phyloP scores from a whole-genome alignment of 2,888 invertebrate species.

The Erannis defoliaria region DNA sequence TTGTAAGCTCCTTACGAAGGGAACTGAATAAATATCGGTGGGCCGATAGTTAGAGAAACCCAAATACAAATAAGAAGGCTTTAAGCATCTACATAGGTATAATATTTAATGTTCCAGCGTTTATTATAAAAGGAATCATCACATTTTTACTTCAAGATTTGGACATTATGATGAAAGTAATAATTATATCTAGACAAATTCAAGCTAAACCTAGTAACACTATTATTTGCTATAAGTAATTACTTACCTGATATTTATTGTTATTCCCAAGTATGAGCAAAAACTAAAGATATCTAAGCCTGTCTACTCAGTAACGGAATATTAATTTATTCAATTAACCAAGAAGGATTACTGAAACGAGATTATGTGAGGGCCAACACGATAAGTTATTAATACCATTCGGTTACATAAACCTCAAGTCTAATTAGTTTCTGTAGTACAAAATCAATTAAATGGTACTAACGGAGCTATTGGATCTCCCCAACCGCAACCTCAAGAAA shows the following conservation, averaged over 20 bases:
- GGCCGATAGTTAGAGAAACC: constrained; percentile 62
- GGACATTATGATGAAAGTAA: constrained; percentile 5
- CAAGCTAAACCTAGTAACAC: constrained; percentile 15
- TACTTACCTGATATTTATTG: not conserved
- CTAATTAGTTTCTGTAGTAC: constrained; percentile 83
- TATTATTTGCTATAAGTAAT: not conserved
- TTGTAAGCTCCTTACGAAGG: constrained; percentile 81
- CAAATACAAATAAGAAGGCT: constrained; percentile 52
- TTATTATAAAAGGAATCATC: constrained; percentile 37
- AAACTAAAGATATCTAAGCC: not conserved
- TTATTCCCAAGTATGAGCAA: not conserved
- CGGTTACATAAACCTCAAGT: constrained; percentile 80
- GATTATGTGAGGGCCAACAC: constrained; percentile 69
- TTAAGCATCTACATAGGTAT: constrained; percentile 44
- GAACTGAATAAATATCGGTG: constrained; percentile 77
- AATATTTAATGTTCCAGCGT: constrained; percentile 41
- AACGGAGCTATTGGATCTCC: constrained; percentile 66
- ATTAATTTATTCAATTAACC: constrained; percentile 65
- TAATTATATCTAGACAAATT: not conserved
- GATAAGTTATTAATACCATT: constrained; percentile 78
- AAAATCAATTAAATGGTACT: constrained; percentile 83
- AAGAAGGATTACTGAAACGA: constrained; percentile 64
- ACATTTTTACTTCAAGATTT: constrained; percentile 24
- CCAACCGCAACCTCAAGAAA: constrained; percentile 75
- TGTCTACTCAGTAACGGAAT: constrained; percentile 36